These are phyloP conservation scores for Trinorchestia longiramus DNA, from an alignment of 1,140 invertebrate genomes.

Conservation along the genomic window DNA sequence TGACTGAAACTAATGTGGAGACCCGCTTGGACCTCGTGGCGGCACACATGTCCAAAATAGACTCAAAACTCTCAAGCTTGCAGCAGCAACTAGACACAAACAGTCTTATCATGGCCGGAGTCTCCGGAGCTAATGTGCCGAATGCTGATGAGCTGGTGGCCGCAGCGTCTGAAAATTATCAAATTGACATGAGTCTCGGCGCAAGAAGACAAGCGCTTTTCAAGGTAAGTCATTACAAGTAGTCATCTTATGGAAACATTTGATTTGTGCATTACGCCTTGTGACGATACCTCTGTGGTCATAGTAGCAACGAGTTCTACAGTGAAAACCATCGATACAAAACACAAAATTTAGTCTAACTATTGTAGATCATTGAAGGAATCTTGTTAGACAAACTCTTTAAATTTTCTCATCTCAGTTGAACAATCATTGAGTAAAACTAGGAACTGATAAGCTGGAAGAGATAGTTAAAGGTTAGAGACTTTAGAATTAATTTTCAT, in stretches of 20 bases:
- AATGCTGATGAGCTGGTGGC: constrained; percentile 79
- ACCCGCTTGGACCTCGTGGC: constrained; percentile 79
- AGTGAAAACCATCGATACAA: too few species aligned
- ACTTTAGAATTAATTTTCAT: background rate
- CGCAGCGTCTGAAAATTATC: constrained; percentile 71
- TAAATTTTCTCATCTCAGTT: too few species aligned
- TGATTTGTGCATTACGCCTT: background rate
- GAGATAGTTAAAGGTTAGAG: too few species aligned
- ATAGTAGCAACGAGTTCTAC: too few species aligned
- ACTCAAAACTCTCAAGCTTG: constrained; percentile 80
- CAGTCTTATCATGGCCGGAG: constrained; percentile 72
- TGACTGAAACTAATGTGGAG: constrained; percentile 71
- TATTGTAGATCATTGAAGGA: too few species aligned
- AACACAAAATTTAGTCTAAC: too few species aligned
- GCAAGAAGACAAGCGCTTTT: constrained; percentile 41
- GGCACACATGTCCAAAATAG: constrained; percentile 85
- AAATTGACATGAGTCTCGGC: constrained; percentile 49
- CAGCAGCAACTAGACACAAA: constrained; percentile 87
- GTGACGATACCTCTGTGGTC: background rate
- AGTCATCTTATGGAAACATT: background rate
- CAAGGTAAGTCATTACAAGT: constrained; percentile 30
- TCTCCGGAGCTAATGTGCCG: constrained; percentile 70
- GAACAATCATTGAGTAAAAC: too few species aligned
- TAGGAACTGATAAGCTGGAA: too few species aligned
- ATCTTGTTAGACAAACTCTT: too few species aligned